A percentile compares a stretch with the other conserved stretches of the same genome.
phyloP scores from a whole-genome alignment of 2,113 vertebrate genomes.

The Hemicordylus capensis region DNA sequence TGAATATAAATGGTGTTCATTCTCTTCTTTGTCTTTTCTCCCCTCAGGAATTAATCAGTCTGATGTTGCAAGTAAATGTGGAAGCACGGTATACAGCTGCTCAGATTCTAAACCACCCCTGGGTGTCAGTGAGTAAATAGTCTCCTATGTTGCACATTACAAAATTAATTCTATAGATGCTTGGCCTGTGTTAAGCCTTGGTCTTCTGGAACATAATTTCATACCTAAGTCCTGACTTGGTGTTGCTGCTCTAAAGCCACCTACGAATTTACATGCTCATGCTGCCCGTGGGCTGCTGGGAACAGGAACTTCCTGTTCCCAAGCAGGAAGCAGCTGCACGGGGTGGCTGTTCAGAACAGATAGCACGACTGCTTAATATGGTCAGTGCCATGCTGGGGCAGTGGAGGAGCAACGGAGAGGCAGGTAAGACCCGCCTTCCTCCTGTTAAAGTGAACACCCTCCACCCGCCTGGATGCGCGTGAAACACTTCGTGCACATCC shows the following conservation, averaged over 20 bases:
- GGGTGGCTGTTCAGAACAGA: too few relatives aligned
- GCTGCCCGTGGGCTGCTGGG: too few relatives aligned
- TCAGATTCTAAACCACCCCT: slow-evolving; percentile 91
- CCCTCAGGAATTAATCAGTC: slow-evolving; percentile 90
- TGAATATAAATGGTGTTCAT: neutral
- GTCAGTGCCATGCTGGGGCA: too few relatives aligned
- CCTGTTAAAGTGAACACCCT: too few relatives aligned
- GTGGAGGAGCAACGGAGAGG: too few relatives aligned
- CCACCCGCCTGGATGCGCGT: too few relatives aligned
- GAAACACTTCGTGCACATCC: too few relatives aligned
- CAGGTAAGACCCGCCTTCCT: too few relatives aligned
- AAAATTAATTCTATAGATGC: neutral
- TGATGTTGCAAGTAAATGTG: slow-evolving; percentile 92
- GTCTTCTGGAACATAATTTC: neutral
- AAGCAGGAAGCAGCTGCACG: too few relatives aligned
- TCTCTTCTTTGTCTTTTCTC: neutral
- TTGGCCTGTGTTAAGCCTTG: neutral
- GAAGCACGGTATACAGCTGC: slow-evolving; percentile 91
- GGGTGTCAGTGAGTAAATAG: slow-evolving; percentile 90
- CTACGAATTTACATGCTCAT: neutral
- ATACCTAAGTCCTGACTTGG: too few relatives aligned
- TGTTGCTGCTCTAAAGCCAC: neutral
- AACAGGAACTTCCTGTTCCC: too few relatives aligned
- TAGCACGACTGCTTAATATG: too few relatives aligned
- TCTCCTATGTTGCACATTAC: neutral